phyloP scores from a whole-genome alignment of 1,140 invertebrate genomes.

The Holotrichia oblita region DNA sequence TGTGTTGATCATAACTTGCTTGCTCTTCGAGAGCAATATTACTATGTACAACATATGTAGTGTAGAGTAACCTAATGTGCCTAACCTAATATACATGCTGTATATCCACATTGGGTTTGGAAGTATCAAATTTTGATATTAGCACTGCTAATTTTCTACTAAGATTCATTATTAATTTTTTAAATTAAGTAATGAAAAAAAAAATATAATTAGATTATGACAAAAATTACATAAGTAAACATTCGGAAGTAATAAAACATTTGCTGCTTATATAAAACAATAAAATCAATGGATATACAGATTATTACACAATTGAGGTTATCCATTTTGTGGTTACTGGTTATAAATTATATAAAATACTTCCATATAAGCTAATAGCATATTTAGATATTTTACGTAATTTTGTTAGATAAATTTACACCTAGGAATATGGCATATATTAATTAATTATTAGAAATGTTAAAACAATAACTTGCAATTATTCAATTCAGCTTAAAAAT shows the following conservation, averaged over 20 bases:
- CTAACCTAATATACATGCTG: no score
- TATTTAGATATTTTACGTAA: not conserved
- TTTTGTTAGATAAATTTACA: not conserved
- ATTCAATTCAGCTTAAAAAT: not conserved
- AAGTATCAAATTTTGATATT: no score
- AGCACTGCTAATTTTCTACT: no score
- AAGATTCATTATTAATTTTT: no score
- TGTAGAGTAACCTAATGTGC: no score
- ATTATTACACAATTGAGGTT: slow-evolving; percentile 13
- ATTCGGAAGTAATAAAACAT: not conserved
- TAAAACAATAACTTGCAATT: not conserved
- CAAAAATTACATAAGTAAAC: not conserved
- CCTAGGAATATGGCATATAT: not conserved
- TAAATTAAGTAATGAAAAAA: no score
- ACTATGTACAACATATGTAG: no score
- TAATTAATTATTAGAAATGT: not conserved
- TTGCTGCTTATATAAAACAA: not conserved
- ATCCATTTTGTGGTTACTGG: not conserved
- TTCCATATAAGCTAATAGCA: not conserved
- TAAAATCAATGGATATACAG: not conserved
- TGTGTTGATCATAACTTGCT: no score
- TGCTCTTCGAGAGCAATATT: no score
- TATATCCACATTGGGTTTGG: no score
- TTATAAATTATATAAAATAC: not conserved
- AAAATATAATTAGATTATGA: no score